Conservation (phyloP, 2,113 vertebrate genomes). For the Alosa alosa region DNA sequence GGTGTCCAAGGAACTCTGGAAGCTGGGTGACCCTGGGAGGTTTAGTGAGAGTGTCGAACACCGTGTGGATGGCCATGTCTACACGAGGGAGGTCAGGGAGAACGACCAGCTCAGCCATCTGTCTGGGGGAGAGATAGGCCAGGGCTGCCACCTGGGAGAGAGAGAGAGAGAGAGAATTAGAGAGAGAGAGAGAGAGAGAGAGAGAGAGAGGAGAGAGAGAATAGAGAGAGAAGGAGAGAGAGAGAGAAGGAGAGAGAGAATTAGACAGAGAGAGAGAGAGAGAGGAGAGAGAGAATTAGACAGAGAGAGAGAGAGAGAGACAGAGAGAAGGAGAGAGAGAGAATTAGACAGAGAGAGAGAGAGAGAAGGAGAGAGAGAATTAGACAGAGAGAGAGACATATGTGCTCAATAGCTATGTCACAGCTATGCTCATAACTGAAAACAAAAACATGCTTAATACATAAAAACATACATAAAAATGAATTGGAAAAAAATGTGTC, state of each 20-base stretch:
- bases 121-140: not conserved
- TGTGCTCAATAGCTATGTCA: too few species aligned
- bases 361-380: too few species aligned
- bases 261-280: too few species aligned
- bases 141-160: not conserved
- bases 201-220: not conserved
- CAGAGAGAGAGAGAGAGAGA: too few species aligned
- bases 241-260: not conserved
- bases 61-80: not conserved
- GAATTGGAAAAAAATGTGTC: too few species aligned
- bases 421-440: too few species aligned
- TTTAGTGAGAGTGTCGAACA: not conserved
- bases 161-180: not conserved
- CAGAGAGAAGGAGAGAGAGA: not conserved
- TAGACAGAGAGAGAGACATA: too few species aligned
- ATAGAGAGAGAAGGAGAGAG: not conserved
- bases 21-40: not conserved
- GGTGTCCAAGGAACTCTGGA: not conserved
- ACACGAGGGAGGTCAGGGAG: not conserved
- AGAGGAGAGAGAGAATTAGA: too few species aligned
- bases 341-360: too few species aligned
- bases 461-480: too few species aligned
- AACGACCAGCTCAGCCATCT: constrained; percentile 19
- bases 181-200: constrained; percentile 6
- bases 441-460: too few species aligned